Conservation (phyloP, 2,888 invertebrate species). For the Dasysyrphus tricinctus region DNA sequence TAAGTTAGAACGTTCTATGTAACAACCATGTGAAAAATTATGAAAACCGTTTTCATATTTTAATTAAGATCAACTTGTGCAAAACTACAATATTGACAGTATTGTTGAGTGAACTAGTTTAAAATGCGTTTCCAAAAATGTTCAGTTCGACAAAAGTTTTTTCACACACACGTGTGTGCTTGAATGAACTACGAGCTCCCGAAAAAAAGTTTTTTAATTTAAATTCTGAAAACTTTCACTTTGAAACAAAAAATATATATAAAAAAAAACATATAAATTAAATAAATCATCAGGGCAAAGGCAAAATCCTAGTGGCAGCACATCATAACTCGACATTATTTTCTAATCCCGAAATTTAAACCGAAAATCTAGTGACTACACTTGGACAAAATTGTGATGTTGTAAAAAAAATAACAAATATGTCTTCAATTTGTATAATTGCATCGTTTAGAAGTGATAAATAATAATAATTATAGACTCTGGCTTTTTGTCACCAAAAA, state of each 20-base stretch:
- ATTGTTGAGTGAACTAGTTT: slow-evolving; percentile 27
- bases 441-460: too few species aligned
- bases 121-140: slow-evolving; percentile 9
- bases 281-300: slow-evolving; percentile 5
- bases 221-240: slow-evolving; percentile 35
- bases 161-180: not conserved
- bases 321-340: slow-evolving; percentile 42
- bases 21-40: slow-evolving; percentile 11
- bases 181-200: not conserved
- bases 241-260: slow-evolving; percentile 15
- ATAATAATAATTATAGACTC: too few species aligned
- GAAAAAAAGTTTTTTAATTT: slow-evolving; percentile 67
- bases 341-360: slow-evolving; percentile 7
- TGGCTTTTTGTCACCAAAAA: too few species aligned
- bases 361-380: not conserved
- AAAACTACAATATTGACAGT: slow-evolving; percentile 50
- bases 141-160: slow-evolving; percentile 34
- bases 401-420: too few species aligned
- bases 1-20: not conserved
- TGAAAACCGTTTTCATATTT: slow-evolving; percentile 16
- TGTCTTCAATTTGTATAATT: too few species aligned
- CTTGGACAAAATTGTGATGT: not conserved
- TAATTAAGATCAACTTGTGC: slow-evolving; percentile 45
- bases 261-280: not conserved
- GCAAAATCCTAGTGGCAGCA: not conserved